Conservation (phyloP, 2,888 invertebrate species). For the Cacoxenus indagator region DNA sequence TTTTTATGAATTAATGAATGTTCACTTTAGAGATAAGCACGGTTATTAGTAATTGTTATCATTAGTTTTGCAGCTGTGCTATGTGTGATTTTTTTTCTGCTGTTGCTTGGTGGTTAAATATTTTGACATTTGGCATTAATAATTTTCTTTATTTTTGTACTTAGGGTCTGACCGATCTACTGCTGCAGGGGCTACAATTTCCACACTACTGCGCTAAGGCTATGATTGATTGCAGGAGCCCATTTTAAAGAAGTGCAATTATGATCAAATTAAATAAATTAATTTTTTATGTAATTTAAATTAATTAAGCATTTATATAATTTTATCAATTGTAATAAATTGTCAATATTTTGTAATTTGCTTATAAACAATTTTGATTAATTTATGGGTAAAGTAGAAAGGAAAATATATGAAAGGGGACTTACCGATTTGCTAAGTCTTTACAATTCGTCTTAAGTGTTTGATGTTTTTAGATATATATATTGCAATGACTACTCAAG, state of each 20-base stretch:
- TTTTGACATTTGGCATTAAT: neutral
- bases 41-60: neutral
- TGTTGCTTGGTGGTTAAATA: neutral
- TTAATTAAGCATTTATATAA: neutral
- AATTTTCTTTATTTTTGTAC: slow-evolving; percentile 13
- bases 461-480: no score
- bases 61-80: neutral
- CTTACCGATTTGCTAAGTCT: no score
- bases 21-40: neutral
- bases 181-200: slow-evolving; percentile 79
- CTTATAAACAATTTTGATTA: no score
- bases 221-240: slow-evolving; percentile 77
- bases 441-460: no score
- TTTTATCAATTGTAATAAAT: no score
- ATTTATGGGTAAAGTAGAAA: no score
- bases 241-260: slow-evolving; percentile 55
- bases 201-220: slow-evolving; percentile 80
- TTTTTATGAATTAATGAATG: neutral
- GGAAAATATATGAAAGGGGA: no score
- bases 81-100: neutral
- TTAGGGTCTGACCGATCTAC: slow-evolving; percentile 78
- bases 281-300: neutral
- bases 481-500: no score
- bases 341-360: no score
- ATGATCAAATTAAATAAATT: neutral